Base-by-base conservation (phyloP, 2,113 vertebrate species). In the Campylorhamphus procurvoides region DNA sequence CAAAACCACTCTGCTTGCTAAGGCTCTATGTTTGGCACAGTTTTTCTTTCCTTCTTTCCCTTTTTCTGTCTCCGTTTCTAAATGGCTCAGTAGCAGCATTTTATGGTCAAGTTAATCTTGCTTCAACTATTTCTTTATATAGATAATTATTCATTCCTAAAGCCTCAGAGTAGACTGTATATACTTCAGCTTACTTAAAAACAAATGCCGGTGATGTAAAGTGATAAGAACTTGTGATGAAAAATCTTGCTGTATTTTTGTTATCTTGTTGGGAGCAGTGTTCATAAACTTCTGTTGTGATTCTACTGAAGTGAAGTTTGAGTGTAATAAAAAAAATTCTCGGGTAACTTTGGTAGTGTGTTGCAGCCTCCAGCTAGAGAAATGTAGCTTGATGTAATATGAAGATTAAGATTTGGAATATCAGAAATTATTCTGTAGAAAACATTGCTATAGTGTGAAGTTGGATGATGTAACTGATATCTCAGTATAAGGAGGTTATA, bases 41-140 rank as follows among this genome's bases (percentile, higher is more conserved):
- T 69, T 92, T 81, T 91, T 79, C 44, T 90, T 93, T 76, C 20
- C 31, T 83, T 46, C 13, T 84, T 83, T 59, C 18, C 7, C 47
- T 74, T 74, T 53, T 82, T 64, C 47, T 58, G 10, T 90, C 60
- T 96, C 44, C 7, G 19, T 39, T 95, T 89, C 87, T 87, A 89
- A 91, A 74, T 91, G 84, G 50, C n/a, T 84, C 39, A 14, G 75
- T 93, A 92, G 68, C 72, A 83, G 50, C 59, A 29, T 92, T 90
- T 83, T 84, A 52, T 88, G 64, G 17, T 55, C 24, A 59, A 60
- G 27, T 83, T 92, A 56, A 88, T 80, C 55, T 85, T 83, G 14
- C 14, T 75, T 83, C 33, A 58, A 8, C 60, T 87, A 31, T 93
- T 85, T 92, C 39, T 95, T 86, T 12, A 25, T 86, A 46, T 60